Evolutionary conservation across 92 coral and sea anemone species (phyloP).

Genomic region (Porites divaricata): DNA sequence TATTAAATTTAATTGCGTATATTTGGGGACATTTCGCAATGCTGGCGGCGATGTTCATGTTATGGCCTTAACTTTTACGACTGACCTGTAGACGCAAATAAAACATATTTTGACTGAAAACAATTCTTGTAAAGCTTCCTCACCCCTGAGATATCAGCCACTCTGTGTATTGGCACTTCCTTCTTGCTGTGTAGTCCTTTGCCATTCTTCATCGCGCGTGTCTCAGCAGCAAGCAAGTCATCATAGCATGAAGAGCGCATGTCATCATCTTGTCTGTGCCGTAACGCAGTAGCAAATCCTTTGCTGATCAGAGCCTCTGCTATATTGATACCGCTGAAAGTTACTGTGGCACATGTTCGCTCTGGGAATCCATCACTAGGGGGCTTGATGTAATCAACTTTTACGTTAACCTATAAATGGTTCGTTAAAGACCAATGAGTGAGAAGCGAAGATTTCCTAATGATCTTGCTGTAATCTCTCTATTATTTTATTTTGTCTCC

Average conservation of each 20-base stretch:
- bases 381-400: conserved; percentile 91
- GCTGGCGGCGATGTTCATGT: too few species aligned
- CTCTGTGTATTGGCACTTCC: conserved; percentile 92
- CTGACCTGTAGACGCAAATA: too few species aligned
- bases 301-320: conserved; percentile 97
- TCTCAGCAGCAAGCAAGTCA: conserved; percentile 95
- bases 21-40: too few species aligned
- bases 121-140: not conserved
- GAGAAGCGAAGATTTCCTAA: too few species aligned
- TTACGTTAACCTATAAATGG: conserved; percentile 77
- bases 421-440: not conserved
- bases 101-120: too few species aligned
- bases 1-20: too few species aligned
- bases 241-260: conserved; percentile 97
- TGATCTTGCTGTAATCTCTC: too few species aligned
- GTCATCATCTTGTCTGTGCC: conserved; percentile 99
- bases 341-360: conserved; percentile 91
- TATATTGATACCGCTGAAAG: conserved; percentile 85
- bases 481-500: too few species aligned
- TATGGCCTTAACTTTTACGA: too few species aligned
- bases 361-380: conserved; percentile 98
- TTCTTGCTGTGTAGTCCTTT: conserved; percentile 98
- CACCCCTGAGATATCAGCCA: conserved; percentile 95
- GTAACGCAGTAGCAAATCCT: conserved; percentile 96
- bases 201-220: conserved; percentile 90